These are phyloP conservation scores for Cydia strobilella DNA, from an alignment of 1,140 invertebrate species.

Conservation along the genomic window DNA sequence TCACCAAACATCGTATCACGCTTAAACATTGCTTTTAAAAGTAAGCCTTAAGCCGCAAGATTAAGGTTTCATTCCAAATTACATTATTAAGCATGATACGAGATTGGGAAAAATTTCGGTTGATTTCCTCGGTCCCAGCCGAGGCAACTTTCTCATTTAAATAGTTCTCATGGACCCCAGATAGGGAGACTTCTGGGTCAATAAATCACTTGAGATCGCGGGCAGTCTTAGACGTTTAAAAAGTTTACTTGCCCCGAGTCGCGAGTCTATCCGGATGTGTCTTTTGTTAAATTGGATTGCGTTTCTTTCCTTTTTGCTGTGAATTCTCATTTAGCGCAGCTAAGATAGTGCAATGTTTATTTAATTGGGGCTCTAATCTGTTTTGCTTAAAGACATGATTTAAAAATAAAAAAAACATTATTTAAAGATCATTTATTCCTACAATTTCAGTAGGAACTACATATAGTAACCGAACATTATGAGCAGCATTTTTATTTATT, in stretches of 20 bases:
- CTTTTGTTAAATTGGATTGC: conserved; percentile 26
- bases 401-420: too few relatives aligned
- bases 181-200: conserved; percentile 39
- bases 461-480: too few relatives aligned
- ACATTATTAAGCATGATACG: background rate
- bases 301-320: conserved; percentile 1
- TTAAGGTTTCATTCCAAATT: background rate
- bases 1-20: background rate
- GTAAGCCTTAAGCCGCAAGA: background rate
- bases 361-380: background rate
- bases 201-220: conserved; percentile 52
- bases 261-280: conserved; percentile 41
- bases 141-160: conserved; percentile 64
- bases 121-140: conserved; percentile 36
- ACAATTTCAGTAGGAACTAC: too few relatives aligned
- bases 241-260: conserved; percentile 46
- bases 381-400: background rate
- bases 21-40: background rate
- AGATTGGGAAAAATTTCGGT: background rate
- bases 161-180: conserved; percentile 49
- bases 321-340: conserved; percentile 4
- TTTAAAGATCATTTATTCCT: too few relatives aligned
- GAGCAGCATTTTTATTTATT: too few relatives aligned
- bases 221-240: conserved; percentile 41
- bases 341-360: background rate